These are phyloP conservation scores for Drosophila guanche DNA, from an alignment of 1,140 invertebrate species.

Conservation along the genomic window DNA sequence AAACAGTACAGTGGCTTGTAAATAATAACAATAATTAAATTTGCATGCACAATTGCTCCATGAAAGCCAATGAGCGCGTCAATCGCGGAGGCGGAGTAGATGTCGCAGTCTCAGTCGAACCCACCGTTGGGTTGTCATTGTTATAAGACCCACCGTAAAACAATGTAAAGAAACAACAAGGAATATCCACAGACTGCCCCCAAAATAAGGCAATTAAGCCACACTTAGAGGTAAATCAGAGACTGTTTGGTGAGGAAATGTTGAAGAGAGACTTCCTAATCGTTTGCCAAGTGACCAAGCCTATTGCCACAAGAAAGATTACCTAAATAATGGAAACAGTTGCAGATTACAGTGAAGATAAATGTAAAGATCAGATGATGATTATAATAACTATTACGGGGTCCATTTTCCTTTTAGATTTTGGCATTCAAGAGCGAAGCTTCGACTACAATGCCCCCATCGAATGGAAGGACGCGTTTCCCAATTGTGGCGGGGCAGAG, in stretches of 20 bases:
- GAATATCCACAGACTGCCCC: conserved; percentile 6
- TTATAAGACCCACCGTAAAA: conserved; percentile 32
- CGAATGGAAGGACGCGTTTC: conserved; percentile 38
- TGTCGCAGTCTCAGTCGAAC: conserved; percentile 45
- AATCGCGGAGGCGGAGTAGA: conserved; percentile 47
- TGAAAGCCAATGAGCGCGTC: conserved; percentile 56
- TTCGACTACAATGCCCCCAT: conserved; percentile 54
- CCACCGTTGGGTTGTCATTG: conserved; percentile 12
- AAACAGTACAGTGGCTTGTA: conserved; percentile 67
- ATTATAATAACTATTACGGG: background rate
- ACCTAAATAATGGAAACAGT: background rate
- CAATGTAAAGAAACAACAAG: conserved; percentile 44
- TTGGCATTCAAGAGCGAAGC: conserved; percentile 25
- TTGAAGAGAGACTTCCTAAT: conserved; percentile 8
- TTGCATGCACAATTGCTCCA: conserved; percentile 73
- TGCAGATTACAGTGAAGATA: no score
- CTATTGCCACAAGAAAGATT: background rate
- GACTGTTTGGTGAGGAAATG: conserved; percentile 10
- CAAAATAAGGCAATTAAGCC: conserved; percentile 37
- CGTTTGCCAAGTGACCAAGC: conserved; percentile 1
- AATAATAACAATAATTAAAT: conserved; percentile 81
- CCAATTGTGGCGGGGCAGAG: conserved; percentile 41
- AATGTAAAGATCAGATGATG: no score
- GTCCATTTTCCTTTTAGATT: conserved; percentile 37
- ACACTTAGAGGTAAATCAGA: conserved; percentile 27